Base-by-base conservation (phyloP, 1,140 invertebrate species). In the Drosophila santomea region DNA sequence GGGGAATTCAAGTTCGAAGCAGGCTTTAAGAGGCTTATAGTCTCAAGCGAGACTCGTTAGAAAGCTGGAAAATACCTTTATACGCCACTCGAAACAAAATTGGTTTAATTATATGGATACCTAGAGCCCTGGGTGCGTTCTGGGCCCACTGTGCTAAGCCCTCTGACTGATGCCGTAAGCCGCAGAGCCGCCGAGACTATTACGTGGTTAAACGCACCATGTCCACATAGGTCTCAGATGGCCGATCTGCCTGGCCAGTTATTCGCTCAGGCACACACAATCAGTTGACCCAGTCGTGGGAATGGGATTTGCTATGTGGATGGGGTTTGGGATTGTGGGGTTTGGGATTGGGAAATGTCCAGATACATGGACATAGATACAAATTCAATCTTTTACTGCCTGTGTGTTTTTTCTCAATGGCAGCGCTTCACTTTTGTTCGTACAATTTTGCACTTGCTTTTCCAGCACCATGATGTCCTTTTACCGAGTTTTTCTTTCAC, bases 201-300 rank as follows among this genome's bases (percentile, higher is more conserved):
- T 78, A 69, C 73, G 75, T 78, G 75, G 73, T 78, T 78, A 78
- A 78, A 78, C 74, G 75, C 73, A 76, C 75, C 67, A 74, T 76
- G 72, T 76, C 72, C 72, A 75, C 74, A 75, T 56, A 60, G 72
- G 74, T 64, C 71, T 74, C 74, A 76, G 74, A 75, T 66, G 60
- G 74, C 52, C 50, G 61, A 55, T 57, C 61, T 75, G 61, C 72
- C 47, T 38, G 54, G 52, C 54, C 72, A 57, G 69, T 74, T 67
- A 67, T 76, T 74, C 72, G 72, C 72, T 44, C 55, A 76, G 72
- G 62, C 74, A 75, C 68, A 76, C 74, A 76, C 74, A 59, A 76
- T 76, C 74, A 75, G 72, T 75, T 57, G 54, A 63, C 55, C 58
- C 56, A 55, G 35, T 43, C 44, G 11, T 14, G 38, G 25, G 36